Evolutionary conservation across 2,113 vertebrate genomes (phyloP).

Genomic region (Pterophyllum scalare): DNA sequence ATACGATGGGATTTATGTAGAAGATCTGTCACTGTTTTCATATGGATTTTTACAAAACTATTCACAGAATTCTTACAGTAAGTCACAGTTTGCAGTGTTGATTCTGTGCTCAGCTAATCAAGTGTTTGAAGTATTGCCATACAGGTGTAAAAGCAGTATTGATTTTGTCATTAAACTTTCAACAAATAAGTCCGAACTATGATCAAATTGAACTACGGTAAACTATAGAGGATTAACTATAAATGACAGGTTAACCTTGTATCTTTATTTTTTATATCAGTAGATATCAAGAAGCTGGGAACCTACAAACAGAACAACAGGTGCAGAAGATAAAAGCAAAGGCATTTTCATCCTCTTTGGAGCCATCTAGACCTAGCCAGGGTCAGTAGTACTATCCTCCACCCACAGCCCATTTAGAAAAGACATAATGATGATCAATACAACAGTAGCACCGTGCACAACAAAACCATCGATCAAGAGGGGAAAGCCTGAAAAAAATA

Average conservation of each 20-base stretch:
- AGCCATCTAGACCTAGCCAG: slow-evolving; percentile 10
- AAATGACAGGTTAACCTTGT: neutral
- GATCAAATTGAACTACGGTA: neutral
- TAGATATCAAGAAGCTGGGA: neutral
- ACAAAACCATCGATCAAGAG: slow-evolving; percentile 61
- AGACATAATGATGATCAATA: slow-evolving; percentile 68
- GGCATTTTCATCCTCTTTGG: slow-evolving; percentile 12
- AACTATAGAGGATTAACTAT: neutral
- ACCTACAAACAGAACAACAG: slow-evolving; percentile 11
- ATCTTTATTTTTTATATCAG: neutral
- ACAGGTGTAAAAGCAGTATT: neutral
- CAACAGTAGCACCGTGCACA: slow-evolving; percentile 7
- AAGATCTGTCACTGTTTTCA: neutral
- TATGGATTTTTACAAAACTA: neutral
- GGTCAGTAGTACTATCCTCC: slow-evolving; percentile 18
- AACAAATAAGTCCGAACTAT: neutral
- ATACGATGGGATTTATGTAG: neutral
- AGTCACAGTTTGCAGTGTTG: neutral
- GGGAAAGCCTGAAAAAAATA: slow-evolving; percentile 30
- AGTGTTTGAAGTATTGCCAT: neutral
- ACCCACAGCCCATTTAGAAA: slow-evolving; percentile 47
- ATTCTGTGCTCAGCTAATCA: neutral
- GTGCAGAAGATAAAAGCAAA: slow-evolving; percentile 29
- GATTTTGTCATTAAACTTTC: slow-evolving; percentile 7
- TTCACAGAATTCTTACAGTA: neutral